A percentile compares a stretch with the other conserved stretches of the same genome.
phyloP scores from a whole-genome alignment of 2,797 vertebrate species.

The Esox lucius region DNA sequence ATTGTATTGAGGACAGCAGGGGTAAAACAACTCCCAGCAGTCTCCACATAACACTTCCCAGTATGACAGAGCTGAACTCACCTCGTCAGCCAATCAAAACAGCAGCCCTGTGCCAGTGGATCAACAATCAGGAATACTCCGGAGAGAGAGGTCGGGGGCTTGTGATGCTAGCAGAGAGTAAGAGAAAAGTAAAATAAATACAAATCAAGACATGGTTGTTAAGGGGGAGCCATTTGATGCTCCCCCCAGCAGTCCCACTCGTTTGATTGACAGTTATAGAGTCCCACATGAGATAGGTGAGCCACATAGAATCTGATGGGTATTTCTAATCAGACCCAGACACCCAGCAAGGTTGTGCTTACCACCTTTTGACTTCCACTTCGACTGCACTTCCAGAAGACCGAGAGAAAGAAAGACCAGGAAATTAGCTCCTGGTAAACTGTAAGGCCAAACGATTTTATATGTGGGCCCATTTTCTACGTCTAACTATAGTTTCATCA shows the following conservation, averaged over 20 bases:
- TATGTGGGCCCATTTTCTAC: no score
- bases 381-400: background rate
- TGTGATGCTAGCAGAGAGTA: conserved; percentile 12
- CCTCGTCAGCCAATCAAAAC: conserved; percentile 28
- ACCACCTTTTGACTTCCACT: conserved; percentile 3
- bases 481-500: no score
- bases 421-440: background rate
- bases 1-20: conserved; percentile 33
- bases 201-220: conserved; percentile 35
- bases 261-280: conserved; percentile 11
- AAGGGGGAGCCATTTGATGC: conserved; percentile 23
- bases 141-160: conserved; percentile 23
- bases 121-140: conserved; percentile 39
- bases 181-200: conserved; percentile 34
- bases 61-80: conserved; percentile 34
- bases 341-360: background rate
- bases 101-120: conserved; percentile 16
- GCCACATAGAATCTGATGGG: conserved; percentile 3
- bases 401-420: background rate
- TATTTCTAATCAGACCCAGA: conserved; percentile 12
- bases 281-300: conserved; percentile 1
- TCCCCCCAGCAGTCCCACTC: background rate
- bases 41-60: conserved; percentile 24
- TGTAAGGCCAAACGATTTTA: no score
- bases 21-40: conserved; percentile 44